Percentiles rank a stretch among this genome's conserved stretches.
Conservation (phyloP, 1,140 invertebrate genomes). For the Laupala kohalensis region DNA sequence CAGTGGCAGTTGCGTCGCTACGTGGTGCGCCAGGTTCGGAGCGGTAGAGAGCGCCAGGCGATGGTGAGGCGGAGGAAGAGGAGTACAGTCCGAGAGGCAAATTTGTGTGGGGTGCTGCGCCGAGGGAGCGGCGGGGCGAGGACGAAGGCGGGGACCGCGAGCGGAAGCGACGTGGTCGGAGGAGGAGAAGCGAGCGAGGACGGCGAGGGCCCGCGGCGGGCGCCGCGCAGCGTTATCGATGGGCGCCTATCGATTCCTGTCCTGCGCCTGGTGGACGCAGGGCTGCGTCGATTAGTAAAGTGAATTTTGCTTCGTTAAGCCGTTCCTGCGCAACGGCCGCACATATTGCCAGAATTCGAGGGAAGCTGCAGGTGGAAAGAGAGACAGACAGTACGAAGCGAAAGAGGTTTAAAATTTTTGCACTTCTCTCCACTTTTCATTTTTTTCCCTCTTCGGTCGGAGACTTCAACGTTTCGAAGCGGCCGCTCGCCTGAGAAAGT, state of each 20-base stretch:
- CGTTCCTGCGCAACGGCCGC: neutral
- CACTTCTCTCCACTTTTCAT: too few relatives aligned
- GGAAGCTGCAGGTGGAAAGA: too few relatives aligned
- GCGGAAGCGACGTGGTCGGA: too few relatives aligned
- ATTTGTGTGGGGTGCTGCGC: conserved; percentile 17
- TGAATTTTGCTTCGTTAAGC: neutral
- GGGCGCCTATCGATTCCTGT: neutral
- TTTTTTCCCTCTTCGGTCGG: neutral
- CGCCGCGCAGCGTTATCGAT: neutral
- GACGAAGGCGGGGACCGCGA: neutral
- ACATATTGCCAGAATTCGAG: neutral
- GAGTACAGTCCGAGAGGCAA: conserved; percentile 16
- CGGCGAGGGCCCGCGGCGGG: too few relatives aligned
- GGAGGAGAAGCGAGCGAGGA: too few relatives aligned
- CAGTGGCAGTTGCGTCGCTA: conserved; percentile 8
- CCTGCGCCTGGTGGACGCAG: neutral
- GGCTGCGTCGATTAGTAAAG: neutral
- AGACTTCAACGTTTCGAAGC: neutral
- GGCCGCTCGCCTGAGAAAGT: too few relatives aligned
- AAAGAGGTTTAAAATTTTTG: too few relatives aligned
- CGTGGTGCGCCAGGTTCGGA: too few relatives aligned
- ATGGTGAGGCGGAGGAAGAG: conserved; percentile 17
- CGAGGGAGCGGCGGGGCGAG: conserved; percentile 6
- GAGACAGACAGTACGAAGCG: too few relatives aligned
- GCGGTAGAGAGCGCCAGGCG: too few relatives aligned